phyloP scores from a whole-genome alignment of 2,797 vertebrate genomes.

The Lateolabrax maculatus region DNA sequence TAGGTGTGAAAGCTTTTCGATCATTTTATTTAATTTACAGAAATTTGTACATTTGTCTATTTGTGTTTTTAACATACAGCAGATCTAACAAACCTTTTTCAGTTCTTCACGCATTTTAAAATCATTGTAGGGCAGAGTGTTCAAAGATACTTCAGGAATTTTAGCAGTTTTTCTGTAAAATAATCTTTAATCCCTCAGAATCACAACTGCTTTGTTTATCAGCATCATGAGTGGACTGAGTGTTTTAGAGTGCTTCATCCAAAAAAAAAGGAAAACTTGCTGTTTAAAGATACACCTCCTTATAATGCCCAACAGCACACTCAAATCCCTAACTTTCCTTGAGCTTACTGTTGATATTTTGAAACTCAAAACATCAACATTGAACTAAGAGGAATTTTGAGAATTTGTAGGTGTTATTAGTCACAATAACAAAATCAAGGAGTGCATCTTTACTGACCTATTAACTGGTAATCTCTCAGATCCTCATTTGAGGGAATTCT shows the following conservation, averaged over 20 bases:
- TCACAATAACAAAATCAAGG: constrained; percentile 17
- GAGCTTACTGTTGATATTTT: constrained; percentile 22
- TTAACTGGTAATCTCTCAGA: constrained; percentile 8
- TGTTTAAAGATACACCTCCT: constrained; percentile 54
- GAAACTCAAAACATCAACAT: constrained; percentile 30
- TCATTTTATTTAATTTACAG: neutral
- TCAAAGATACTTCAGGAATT: constrained; percentile 25
- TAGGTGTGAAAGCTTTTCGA: neutral
- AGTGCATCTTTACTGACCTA: neutral
- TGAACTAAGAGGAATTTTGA: constrained; percentile 21
- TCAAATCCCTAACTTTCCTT: constrained; percentile 34
- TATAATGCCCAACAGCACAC: constrained; percentile 26
- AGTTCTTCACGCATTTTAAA: constrained; percentile 7
- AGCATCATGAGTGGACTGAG: constrained; percentile 47
- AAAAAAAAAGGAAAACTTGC: constrained; percentile 26
- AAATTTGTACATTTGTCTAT: neutral
- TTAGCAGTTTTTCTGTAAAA: constrained; percentile 32
- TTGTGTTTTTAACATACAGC: neutral
- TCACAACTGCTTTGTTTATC: constrained; percentile 45
- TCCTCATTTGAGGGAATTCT: neutral
- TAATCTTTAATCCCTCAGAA: constrained; percentile 46
- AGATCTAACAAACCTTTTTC: neutral
- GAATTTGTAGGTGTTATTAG: constrained; percentile 15
- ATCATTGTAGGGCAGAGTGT: constrained; percentile 9
- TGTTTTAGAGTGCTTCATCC: constrained; percentile 43